These are phyloP conservation scores for Neocrepidodera transversa DNA, from an alignment of 2,888 invertebrate species.

Conservation along the genomic window DNA sequence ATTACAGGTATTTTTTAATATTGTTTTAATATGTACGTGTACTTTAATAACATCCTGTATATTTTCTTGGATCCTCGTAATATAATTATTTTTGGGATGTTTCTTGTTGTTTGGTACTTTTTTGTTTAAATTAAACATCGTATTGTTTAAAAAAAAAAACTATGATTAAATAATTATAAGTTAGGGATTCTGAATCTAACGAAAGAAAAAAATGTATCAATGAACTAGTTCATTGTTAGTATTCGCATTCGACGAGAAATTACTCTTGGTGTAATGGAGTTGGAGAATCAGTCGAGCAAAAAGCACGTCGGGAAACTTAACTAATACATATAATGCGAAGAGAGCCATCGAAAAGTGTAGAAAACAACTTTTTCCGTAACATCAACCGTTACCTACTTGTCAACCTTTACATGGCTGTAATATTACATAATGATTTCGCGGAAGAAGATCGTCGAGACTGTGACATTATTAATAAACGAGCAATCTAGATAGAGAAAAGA, in stretches of 20 bases:
- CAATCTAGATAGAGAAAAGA: too few relatives aligned
- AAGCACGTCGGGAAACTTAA: slow-evolving; percentile 22
- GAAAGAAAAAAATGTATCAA: too few relatives aligned
- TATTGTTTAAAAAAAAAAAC: too few relatives aligned
- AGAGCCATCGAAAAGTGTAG: slow-evolving; percentile 19
- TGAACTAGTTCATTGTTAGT: slow-evolving; percentile 23
- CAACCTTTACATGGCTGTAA: slow-evolving; percentile 36
- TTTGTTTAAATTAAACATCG: too few relatives aligned
- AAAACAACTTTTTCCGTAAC: slow-evolving; percentile 37
- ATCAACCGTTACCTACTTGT: slow-evolving; percentile 33
- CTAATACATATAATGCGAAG: slow-evolving; percentile 13
- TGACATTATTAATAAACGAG: background rate
- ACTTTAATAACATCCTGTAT: too few relatives aligned
- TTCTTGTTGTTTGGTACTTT: too few relatives aligned
- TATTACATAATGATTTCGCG: slow-evolving; percentile 43
- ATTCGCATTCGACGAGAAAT: background rate
- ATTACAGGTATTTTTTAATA: too few relatives aligned
- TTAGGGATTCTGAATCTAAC: too few relatives aligned
- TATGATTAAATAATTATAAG: too few relatives aligned
- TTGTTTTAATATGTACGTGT: too few relatives aligned
- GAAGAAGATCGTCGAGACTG: slow-evolving; percentile 19
- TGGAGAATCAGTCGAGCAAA: slow-evolving; percentile 9
- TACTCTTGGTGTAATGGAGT: slow-evolving; percentile 2
- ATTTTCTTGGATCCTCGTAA: too few relatives aligned
- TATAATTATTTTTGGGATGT: too few relatives aligned